These are phyloP conservation scores for Erythrocebus patas DNA, from an alignment of 2,113 vertebrate species.

Conservation along the genomic window DNA sequence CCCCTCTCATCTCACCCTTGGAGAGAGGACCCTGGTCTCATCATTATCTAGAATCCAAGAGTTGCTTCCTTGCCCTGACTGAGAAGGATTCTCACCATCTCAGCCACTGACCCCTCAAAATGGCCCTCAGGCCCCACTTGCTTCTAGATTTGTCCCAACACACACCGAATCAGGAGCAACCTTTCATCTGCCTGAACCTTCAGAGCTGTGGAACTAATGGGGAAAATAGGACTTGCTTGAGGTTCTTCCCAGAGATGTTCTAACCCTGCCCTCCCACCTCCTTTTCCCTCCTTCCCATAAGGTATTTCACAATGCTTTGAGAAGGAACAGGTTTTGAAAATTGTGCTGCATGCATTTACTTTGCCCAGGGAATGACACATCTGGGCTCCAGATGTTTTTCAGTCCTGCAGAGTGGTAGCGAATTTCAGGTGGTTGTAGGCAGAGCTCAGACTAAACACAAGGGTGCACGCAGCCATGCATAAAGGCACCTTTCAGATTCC, in stretches of 20 bases:
- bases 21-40: neutral
- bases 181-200: neutral
- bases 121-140: neutral
- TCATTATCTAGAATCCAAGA: neutral
- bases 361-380: constrained; percentile 63
- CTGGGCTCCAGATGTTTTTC: constrained; percentile 82
- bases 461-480: constrained; percentile 59
- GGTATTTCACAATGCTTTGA: constrained; percentile 43
- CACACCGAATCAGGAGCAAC: neutral
- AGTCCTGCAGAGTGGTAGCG: constrained; percentile 63
- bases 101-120: neutral
- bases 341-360: constrained; percentile 47
- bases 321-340: constrained; percentile 62
- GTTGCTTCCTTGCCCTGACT: neutral
- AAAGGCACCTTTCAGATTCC: constrained; percentile 72
- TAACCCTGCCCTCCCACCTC: rapidly evolving
- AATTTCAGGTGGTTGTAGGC: constrained; percentile 63
- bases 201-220: neutral
- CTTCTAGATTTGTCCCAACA: neutral
- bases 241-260: neutral
- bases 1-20: neutral
- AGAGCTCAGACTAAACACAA: constrained; percentile 84
- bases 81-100: neutral
- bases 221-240: neutral
- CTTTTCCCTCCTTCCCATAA: neutral